Percentiles rank a stretch among this genome's conserved stretches.
Evolutionary conservation across 2,113 vertebrate genomes (phyloP).

Genomic region (Argyrosomus japonicus): DNA sequence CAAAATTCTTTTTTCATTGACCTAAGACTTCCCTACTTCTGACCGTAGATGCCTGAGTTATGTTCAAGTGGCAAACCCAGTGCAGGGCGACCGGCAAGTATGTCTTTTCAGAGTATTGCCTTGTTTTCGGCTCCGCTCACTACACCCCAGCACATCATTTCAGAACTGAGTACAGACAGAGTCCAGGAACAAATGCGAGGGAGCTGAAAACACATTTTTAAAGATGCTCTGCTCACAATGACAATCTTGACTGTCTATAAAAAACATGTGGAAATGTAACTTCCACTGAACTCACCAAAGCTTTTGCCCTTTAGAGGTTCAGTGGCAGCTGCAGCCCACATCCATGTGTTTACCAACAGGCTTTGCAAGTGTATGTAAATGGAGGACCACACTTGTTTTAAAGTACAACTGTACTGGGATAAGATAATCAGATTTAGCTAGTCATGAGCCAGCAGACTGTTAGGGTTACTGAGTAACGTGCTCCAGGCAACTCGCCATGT

Average conservation of each 20-base stretch:
- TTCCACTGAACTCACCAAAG: conserved; percentile 51
- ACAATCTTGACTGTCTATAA: conserved; percentile 44
- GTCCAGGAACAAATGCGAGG: conserved; percentile 41
- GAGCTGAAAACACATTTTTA: conserved; percentile 61
- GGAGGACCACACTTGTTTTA: conserved; percentile 34
- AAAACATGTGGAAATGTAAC: conserved; percentile 44
- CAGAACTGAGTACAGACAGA: conserved; percentile 30
- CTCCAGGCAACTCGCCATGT: conserved; percentile 56
- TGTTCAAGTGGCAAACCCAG: conserved; percentile 80
- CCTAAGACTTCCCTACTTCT: conserved; percentile 81
- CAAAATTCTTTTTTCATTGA: conserved; percentile 71
- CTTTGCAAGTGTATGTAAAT: conserved; percentile 43
- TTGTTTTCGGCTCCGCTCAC: conserved; percentile 76
- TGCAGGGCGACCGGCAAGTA: conserved; percentile 80
- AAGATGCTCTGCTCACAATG: conserved; percentile 61
- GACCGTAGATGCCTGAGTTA: conserved; percentile 82
- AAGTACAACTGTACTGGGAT: conserved; percentile 17
- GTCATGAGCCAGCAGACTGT: conserved; percentile 41
- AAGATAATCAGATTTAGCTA: conserved; percentile 39
- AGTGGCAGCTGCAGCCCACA: conserved; percentile 54
- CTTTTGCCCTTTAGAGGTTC: conserved; percentile 38
- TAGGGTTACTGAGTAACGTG: conserved; percentile 46
- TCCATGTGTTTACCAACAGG: conserved; percentile 33
- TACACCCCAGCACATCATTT: conserved; percentile 58
- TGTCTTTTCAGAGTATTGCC: conserved; percentile 77